These are phyloP conservation scores for Magallana ariakensis DNA, from an alignment of 1,140 invertebrate species.

Conservation along the genomic window DNA sequence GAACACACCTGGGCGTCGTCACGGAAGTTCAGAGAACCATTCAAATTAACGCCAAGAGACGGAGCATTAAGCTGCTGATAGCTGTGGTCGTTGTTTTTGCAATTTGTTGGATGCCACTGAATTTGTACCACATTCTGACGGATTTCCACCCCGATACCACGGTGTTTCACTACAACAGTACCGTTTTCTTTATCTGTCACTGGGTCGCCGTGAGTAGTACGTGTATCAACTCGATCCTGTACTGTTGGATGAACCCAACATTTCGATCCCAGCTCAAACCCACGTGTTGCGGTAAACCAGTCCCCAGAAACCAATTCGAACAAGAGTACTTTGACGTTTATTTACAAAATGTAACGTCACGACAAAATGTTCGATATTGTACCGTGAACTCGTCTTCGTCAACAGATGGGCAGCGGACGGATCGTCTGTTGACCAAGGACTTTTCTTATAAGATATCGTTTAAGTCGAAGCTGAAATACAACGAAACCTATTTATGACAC, in stretches of 20 bases:
- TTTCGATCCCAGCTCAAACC: slow-evolving; percentile 62
- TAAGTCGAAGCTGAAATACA: slow-evolving; percentile 22
- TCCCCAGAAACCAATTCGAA: slow-evolving; percentile 12
- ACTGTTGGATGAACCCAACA: slow-evolving; percentile 81
- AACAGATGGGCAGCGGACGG: background rate
- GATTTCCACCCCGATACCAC: slow-evolving; percentile 79
- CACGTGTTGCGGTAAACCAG: background rate
- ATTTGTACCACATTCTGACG: slow-evolving; percentile 81
- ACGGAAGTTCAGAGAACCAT: slow-evolving; percentile 71
- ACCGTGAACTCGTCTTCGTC: slow-evolving; percentile 4
- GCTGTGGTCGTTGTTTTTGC: slow-evolving; percentile 80
- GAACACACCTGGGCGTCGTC: slow-evolving; percentile 70
- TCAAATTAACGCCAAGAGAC: slow-evolving; percentile 74
- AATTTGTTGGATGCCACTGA: slow-evolving; percentile 81
- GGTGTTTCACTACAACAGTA: slow-evolving; percentile 68
- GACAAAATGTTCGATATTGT: slow-evolving; percentile 19
- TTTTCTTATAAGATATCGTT: slow-evolving; percentile 22
- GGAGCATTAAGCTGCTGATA: slow-evolving; percentile 79
- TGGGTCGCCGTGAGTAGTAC: slow-evolving; percentile 82
- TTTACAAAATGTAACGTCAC: background rate
- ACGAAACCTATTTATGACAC: slow-evolving; percentile 17
- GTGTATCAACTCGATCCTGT: slow-evolving; percentile 82
- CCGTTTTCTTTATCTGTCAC: slow-evolving; percentile 80
- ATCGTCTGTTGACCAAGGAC: background rate
- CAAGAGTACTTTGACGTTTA: slow-evolving; percentile 17